Evolutionary conservation across 2,797 vertebrate species (phyloP).

Genomic region (Australoheros facetus): DNA sequence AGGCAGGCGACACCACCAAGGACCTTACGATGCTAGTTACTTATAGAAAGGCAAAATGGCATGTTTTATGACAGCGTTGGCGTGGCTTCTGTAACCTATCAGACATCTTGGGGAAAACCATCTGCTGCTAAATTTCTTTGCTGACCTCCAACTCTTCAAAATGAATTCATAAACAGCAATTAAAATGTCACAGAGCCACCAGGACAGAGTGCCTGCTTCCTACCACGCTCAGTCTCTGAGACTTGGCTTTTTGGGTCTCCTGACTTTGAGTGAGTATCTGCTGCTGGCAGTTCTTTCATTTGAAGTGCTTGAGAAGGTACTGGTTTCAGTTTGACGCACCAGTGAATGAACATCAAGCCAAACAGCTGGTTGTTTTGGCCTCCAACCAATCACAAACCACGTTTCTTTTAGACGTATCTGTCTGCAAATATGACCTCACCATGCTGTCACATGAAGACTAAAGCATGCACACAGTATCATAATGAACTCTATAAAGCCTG

Average conservation of each 20-base stretch:
- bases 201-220: background rate
- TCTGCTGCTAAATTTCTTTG: constrained; percentile 12
- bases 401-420: background rate
- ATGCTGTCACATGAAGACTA: background rate
- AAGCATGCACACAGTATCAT: background rate
- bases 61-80: background rate
- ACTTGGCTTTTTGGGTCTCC: background rate
- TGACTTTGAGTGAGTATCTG: background rate
- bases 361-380: background rate
- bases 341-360: background rate
- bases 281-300: background rate
- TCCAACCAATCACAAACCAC: background rate
- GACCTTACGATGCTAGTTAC: background rate
- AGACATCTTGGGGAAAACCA: background rate
- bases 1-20: background rate
- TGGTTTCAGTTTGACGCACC: background rate
- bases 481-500: background rate
- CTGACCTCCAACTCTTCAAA: constrained; percentile 17
- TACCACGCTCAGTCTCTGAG: background rate
- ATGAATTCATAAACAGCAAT: constrained; percentile 41
- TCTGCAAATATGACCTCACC: background rate
- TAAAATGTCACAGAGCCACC: constrained; percentile 16
- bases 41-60: background rate
- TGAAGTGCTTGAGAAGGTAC: background rate
- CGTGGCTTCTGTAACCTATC: background rate